Base-by-base conservation (phyloP, 1,140 invertebrate genomes). In the Heliconius hermathena region DNA sequence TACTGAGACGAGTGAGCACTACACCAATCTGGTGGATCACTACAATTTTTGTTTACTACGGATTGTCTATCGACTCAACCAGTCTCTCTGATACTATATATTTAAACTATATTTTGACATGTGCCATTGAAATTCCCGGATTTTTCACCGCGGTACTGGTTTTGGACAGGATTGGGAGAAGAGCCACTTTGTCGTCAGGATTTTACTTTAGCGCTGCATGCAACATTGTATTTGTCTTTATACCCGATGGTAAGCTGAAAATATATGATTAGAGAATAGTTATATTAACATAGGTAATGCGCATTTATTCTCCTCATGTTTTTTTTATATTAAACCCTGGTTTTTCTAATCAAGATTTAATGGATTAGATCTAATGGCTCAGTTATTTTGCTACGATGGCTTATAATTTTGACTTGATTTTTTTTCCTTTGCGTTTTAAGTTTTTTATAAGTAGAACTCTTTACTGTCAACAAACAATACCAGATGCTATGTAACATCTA, bases 11-110 rank as follows among this genome's bases (percentile, higher is more conserved):
- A 57, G 94, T 97, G 26, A 90, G 96, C 20, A 96, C 96, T 20
- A 96, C 97, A 49, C 96, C 95, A 33, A 95, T 97, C 85, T 97
- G 96, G 94, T 98, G 96, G 97, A 66, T 66, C 26, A 66, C 60
- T 26, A 66, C 60, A 66, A 66, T 66, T n/a, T 66, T 66, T n/a
- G 60, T 98, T 2, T 98, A 98, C 90, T 98, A 98, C 85, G 98
- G 97, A 0, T 89, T 98, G 3, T 97, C 97, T 8, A 95, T 98
- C 66, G 98, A 98, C 89, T 96, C 97, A 0, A 97, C 97, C 8
- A 95, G 97, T 41, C 94, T 98, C 16, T 96, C 96, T 16, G 97
- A 97, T 18, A 96, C 97, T 79, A 96, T 96, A 85, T 97, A 97
- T 89, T 87, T 96, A 33, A 97, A 97, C 88, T 97, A 97, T 84